These are phyloP conservation scores for Glaucidium brasilianum DNA, from an alignment of 2,113 vertebrate genomes.

Conservation along the genomic window DNA sequence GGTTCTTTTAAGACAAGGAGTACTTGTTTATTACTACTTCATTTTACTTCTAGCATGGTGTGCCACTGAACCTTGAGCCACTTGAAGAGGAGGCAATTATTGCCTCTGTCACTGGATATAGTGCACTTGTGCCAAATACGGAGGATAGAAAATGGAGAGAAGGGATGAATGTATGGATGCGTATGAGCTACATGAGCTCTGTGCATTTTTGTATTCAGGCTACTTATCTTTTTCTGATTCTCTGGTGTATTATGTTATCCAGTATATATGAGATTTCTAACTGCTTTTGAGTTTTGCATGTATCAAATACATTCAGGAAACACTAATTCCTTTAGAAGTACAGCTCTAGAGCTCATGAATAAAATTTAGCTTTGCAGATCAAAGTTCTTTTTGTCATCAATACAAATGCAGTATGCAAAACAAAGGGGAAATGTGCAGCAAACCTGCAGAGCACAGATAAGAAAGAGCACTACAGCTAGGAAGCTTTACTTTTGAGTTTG, in stretches of 20 bases:
- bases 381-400: background rate
- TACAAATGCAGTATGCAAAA: background rate
- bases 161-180: background rate
- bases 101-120: background rate
- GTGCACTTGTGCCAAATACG: background rate
- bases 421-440: background rate
- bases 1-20: background rate
- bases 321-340: background rate
- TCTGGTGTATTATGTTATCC: background rate
- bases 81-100: background rate
- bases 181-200: background rate
- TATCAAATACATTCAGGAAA: background rate
- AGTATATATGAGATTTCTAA: background rate
- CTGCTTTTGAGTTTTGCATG: background rate
- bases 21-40: accelerated
- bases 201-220: background rate
- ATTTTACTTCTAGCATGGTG: background rate
- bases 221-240: background rate
- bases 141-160: background rate
- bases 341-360: background rate
- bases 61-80: background rate
- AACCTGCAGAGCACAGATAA: background rate
- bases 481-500: background rate
- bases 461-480: background rate
- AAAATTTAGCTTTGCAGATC: background rate